These are phyloP conservation scores for Eulemur rufifrons DNA, from an alignment of 2,113 vertebrate genomes.

Conservation along the genomic window DNA sequence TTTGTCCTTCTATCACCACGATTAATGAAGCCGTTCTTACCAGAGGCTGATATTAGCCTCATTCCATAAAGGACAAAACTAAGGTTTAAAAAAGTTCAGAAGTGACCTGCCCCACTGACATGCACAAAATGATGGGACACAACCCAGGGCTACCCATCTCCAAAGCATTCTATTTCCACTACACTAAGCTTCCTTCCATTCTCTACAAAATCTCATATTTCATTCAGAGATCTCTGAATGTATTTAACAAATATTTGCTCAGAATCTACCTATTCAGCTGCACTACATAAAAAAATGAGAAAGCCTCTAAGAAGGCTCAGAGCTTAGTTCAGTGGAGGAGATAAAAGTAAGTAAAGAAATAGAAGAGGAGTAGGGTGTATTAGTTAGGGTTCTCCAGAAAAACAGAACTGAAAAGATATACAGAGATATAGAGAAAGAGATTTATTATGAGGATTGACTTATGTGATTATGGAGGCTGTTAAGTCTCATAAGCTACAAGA, in stretches of 20 bases:
- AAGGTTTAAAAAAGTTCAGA: neutral
- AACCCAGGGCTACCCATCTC: neutral
- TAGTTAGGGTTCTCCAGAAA: neutral
- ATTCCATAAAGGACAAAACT: neutral
- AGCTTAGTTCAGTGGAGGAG: neutral
- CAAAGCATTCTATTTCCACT: neutral
- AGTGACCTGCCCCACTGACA: neutral
- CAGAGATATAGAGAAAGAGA: neutral
- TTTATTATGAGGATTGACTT: neutral
- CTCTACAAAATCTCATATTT: conserved; percentile 34
- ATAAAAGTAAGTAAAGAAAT: neutral
- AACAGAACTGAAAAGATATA: neutral
- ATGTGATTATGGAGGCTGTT: neutral
- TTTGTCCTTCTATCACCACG: neutral
- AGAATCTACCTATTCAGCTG: neutral
- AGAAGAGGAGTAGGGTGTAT: neutral
- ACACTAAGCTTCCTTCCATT: conserved; percentile 1
- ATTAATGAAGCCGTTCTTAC: conserved; percentile 6
- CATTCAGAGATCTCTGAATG: conserved; percentile 5
- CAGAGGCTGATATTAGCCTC: neutral
- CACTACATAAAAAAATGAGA: neutral
- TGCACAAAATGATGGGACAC: neutral
- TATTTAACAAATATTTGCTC: conserved; percentile 13
- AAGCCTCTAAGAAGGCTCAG: neutral
- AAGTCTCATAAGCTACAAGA: neutral